phyloP scores from a whole-genome alignment of 2,797 vertebrate species.

The Megaceryle alcyon region DNA sequence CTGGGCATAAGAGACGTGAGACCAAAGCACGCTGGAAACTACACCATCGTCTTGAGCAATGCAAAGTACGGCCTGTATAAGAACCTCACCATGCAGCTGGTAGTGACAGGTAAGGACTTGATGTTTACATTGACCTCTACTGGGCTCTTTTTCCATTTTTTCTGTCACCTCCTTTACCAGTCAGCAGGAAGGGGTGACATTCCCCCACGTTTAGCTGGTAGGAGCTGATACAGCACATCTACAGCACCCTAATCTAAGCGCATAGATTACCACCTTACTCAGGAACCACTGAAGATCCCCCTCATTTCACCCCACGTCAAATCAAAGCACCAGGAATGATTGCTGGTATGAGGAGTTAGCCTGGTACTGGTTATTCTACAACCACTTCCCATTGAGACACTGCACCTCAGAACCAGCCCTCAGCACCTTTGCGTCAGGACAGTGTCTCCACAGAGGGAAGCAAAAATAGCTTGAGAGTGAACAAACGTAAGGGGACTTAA shows the following conservation, averaged over 20 bases:
- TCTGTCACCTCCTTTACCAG: background rate
- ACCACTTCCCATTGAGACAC: background rate
- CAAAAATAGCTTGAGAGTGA: background rate
- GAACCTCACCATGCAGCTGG: slow-evolving; percentile 86
- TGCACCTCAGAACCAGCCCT: background rate
- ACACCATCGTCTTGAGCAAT: slow-evolving; percentile 83
- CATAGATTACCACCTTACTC: background rate
- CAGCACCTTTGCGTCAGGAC: background rate
- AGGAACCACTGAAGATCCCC: background rate
- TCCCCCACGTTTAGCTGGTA: background rate
- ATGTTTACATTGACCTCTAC: background rate
- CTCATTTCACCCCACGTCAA: background rate
- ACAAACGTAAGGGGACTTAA: background rate
- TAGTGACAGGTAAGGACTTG: slow-evolving; percentile 82
- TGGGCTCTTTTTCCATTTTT: background rate
- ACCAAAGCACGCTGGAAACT: slow-evolving; percentile 83
- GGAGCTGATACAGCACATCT: background rate
- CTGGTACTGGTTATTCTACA: background rate
- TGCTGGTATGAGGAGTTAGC: background rate
- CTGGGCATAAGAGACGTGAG: slow-evolving; percentile 83
- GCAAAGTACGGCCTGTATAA: slow-evolving; percentile 74
- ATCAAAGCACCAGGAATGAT: background rate
- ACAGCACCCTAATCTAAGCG: background rate
- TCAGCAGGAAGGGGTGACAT: background rate
- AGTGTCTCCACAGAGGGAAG: background rate